Percentiles rank a stretch among this genome's conserved stretches.
phyloP scores from a whole-genome alignment of 2,797 vertebrate species.

The Mus caroli region DNA sequence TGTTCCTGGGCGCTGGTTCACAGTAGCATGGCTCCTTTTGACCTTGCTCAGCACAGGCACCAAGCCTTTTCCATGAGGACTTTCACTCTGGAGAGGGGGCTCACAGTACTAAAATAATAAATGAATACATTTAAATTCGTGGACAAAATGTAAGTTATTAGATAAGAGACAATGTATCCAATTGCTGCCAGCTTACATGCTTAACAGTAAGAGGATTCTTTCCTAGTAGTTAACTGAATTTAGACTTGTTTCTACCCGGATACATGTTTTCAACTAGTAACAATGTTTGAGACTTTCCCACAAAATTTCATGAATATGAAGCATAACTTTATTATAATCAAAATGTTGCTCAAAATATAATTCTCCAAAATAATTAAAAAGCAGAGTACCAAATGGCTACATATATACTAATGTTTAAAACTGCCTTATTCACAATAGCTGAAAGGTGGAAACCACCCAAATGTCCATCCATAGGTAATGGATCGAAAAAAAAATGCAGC shows the following conservation, averaged over 20 bases:
- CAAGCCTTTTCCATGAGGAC: neutral
- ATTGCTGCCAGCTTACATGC: neutral
- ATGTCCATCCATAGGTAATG: neutral
- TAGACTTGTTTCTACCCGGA: constrained; percentile 2
- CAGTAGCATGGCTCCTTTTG: neutral
- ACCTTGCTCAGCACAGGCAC: neutral
- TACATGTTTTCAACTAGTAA: neutral
- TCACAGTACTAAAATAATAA: neutral
- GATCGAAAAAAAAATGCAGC: neutral
- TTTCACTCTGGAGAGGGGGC: neutral
- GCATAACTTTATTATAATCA: constrained; percentile 3
- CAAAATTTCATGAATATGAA: neutral
- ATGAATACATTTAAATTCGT: neutral
- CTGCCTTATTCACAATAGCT: neutral
- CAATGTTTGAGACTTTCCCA: neutral
- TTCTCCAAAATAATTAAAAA: constrained; percentile 37
- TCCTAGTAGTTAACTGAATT: neutral
- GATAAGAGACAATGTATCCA: neutral
- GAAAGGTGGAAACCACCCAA: neutral
- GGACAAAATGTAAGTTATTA: constrained; percentile 40
- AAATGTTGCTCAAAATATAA: constrained; percentile 29
- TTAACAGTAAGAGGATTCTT: neutral
- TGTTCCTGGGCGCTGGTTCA: neutral
- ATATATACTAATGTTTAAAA: neutral
- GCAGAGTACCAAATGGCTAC: neutral